These are phyloP conservation scores for Drosophila nigromelanica DNA, from an alignment of 1,140 invertebrate genomes.

Conservation along the genomic window DNA sequence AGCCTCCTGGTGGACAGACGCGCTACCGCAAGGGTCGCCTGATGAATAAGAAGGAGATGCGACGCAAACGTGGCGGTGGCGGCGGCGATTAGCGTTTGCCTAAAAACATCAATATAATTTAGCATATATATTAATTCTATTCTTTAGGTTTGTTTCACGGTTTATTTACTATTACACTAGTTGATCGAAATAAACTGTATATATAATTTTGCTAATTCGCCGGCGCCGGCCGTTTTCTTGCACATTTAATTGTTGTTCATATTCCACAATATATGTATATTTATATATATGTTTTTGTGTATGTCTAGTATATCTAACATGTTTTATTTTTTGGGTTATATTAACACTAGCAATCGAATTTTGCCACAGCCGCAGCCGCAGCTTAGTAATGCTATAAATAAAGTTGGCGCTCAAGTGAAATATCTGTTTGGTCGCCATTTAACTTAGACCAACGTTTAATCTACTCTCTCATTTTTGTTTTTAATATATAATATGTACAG, in stretches of 20 bases:
- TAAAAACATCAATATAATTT: constrained; percentile 3
- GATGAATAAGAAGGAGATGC: constrained; percentile 63
- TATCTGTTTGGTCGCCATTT: constrained; percentile 27
- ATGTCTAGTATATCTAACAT: constrained; percentile 61
- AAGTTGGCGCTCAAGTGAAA: constrained; percentile 36
- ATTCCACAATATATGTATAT: constrained; percentile 37
- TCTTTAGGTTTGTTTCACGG: constrained; percentile 51
- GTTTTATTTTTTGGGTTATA: constrained; percentile 45
- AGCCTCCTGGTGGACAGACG: constrained; percentile 33
- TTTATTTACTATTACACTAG: constrained; percentile 78
- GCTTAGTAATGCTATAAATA: constrained; percentile 42
- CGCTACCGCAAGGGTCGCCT: constrained; percentile 68
- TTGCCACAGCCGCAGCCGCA: constrained; percentile 29
- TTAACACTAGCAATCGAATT: constrained; percentile 48
- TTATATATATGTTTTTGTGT: constrained; percentile 27
- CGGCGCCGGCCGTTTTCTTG: constrained; percentile 38
- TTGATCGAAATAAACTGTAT: constrained; percentile 73
- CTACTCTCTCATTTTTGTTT: constrained; percentile 37
- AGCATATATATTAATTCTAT: constrained; percentile 36
- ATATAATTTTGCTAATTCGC: constrained; percentile 72
- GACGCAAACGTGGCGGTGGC: constrained; percentile 56
- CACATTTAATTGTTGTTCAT: constrained; percentile 46
- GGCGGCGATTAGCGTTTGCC: constrained; percentile 41
- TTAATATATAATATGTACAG: constrained; percentile 48
- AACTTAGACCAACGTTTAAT: constrained; percentile 33